A percentile compares a stretch with the other conserved stretches of the same genome.
Conservation (phyloP, 2,888 invertebrate genomes). For the Lydus trimaculatus region DNA sequence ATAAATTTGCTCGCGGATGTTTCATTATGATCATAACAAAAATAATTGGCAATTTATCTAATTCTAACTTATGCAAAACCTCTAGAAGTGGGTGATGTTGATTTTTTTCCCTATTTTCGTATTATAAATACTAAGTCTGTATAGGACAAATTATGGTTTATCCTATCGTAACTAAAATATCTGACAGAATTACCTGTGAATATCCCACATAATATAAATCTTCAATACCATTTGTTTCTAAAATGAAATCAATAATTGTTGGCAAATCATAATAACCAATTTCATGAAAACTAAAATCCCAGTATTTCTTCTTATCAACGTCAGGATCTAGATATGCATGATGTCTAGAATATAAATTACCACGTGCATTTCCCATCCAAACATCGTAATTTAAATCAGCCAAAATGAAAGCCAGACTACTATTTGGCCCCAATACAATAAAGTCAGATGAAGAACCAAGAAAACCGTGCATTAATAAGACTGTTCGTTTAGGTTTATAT, state of each 20-base stretch:
- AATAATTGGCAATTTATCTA: too few species aligned
- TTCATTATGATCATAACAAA: too few species aligned
- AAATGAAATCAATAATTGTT: conserved; percentile 78
- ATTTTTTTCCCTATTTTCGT: too few species aligned
- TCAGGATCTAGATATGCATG: conserved; percentile 41
- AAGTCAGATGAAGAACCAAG: conserved; percentile 63
- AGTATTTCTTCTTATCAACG: conserved; percentile 57
- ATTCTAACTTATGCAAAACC: too few species aligned
- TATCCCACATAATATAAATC: conserved; percentile 81
- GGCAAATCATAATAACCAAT: conserved; percentile 82
- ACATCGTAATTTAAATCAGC: conserved; percentile 52
- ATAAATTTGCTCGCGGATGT: too few species aligned
- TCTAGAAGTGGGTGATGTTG: too few species aligned
- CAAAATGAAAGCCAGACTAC: conserved; percentile 41
- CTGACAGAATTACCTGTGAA: too few species aligned
- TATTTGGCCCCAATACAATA: conserved; percentile 48
- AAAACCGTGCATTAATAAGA: conserved; percentile 64
- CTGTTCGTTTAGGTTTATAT: conserved; percentile 59
- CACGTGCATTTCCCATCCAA: conserved; percentile 48
- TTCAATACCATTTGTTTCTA: conserved; percentile 64
- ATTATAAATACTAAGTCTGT: too few species aligned
- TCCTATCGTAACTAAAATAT: too few species aligned
- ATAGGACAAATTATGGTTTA: too few species aligned
- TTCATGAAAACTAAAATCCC: conserved; percentile 78
- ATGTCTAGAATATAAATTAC: conserved; percentile 41